phyloP scores from a whole-genome alignment of 2,113 vertebrate genomes.

The Lagopus leucura region DNA sequence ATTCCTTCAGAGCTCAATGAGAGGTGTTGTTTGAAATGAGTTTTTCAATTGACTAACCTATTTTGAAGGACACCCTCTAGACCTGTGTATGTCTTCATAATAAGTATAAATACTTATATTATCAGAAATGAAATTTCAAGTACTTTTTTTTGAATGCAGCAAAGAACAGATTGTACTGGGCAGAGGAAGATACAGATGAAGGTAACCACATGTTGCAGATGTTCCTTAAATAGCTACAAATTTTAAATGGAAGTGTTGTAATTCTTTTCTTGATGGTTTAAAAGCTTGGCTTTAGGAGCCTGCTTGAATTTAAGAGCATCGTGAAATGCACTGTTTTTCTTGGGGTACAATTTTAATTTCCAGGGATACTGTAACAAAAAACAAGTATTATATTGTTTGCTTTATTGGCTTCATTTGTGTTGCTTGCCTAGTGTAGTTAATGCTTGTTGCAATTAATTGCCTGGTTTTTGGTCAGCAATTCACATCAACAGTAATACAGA shows the following conservation, averaged over 20 bases:
- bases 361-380: background rate
- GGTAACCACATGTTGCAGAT: background rate
- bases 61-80: background rate
- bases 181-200: background rate
- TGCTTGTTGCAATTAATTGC: background rate
- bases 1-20: background rate
- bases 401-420: background rate
- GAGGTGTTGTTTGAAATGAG: background rate
- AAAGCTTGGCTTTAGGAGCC: background rate
- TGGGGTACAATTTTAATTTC: background rate
- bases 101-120: conserved; percentile 19
- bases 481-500: background rate
- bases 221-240: background rate
- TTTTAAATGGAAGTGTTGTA: background rate
- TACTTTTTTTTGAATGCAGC: background rate
- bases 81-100: background rate
- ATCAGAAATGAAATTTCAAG: background rate
- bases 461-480: background rate
- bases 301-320: background rate
- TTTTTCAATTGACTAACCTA: conserved; percentile 6
- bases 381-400: background rate
- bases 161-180: background rate
- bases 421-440: background rate
- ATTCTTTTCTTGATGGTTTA: background rate
- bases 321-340: background rate